A percentile compares a stretch with the other conserved stretches of the same genome.
phyloP scores from a whole-genome alignment of 2,797 vertebrate species.

The Eupleurogrammus muticus region DNA sequence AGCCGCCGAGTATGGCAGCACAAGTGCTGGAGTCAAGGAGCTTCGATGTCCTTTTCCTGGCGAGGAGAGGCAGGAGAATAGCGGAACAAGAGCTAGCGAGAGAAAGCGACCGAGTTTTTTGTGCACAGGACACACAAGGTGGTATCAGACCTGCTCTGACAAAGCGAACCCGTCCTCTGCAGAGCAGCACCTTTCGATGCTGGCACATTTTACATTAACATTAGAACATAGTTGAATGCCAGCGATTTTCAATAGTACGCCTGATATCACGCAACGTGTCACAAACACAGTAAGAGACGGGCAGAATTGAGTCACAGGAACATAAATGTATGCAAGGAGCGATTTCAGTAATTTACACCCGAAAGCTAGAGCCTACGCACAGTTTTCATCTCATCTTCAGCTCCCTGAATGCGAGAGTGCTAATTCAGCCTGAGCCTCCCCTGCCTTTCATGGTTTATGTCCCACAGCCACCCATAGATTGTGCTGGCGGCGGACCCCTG shows the following conservation, averaged over 20 bases:
- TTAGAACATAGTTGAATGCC: conserved; percentile 23
- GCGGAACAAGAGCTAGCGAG: conserved; percentile 64
- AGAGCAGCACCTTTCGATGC: background rate
- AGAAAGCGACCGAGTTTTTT: conserved; percentile 53
- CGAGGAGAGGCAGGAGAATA: conserved; percentile 63
- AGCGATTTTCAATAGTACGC: conserved; percentile 17
- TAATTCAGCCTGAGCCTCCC: conserved; percentile 57
- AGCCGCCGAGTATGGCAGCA: conserved; percentile 67
- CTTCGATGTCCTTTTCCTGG: conserved; percentile 81
- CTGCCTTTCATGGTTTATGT: conserved; percentile 51
- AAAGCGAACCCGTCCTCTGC: conserved; percentile 8
- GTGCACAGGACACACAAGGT: conserved; percentile 73
- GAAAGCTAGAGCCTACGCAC: conserved; percentile 31
- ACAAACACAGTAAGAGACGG: conserved; percentile 31
- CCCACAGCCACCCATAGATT: conserved; percentile 56
- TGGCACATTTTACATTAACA: conserved; percentile 20
- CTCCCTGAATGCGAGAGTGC: conserved; percentile 57
- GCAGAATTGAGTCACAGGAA: conserved; percentile 48
- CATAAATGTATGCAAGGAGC: conserved; percentile 32
- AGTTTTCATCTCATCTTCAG: conserved; percentile 53
- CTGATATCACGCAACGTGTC: conserved; percentile 34
- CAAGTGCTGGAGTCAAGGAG: conserved; percentile 80
- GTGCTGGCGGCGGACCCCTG: conserved; percentile 37
- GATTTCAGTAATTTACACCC: conserved; percentile 48
- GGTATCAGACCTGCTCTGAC: conserved; percentile 46